These are phyloP conservation scores for Drosophila serrata DNA, from an alignment of 1,140 invertebrate genomes.

Conservation along the genomic window DNA sequence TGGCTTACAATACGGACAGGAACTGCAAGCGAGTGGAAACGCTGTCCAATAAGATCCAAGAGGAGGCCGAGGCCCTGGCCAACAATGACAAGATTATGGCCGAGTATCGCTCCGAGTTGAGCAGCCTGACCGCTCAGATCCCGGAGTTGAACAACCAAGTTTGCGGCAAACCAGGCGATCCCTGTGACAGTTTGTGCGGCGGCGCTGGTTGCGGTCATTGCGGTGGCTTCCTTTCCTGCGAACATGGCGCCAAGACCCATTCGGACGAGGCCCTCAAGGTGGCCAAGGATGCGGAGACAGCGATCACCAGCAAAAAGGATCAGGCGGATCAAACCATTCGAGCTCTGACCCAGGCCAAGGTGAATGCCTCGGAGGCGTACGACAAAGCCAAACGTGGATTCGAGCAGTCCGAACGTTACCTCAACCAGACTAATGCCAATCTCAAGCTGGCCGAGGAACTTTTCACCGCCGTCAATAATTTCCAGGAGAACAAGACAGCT, in stretches of 20 bases:
- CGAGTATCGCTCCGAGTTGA: conserved; percentile 89
- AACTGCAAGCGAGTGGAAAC: conserved; percentile 94
- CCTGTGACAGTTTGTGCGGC: conserved; percentile 96
- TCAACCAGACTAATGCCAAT: conserved; percentile 85
- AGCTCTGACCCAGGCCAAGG: conserved; percentile 87
- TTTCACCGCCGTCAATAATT: conserved; percentile 90
- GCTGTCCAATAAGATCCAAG: conserved; percentile 90
- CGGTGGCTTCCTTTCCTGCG: conserved; percentile 94
- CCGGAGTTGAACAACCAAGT: conserved; percentile 95
- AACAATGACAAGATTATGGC: conserved; percentile 90
- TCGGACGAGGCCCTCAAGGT: conserved; percentile 94
- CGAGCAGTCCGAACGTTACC: conserved; percentile 85
- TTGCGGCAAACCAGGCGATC: conserved; percentile 94
- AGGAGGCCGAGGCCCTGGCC: conserved; percentile 90
- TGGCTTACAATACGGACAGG: conserved; percentile 91
- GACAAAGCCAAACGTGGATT: conserved; percentile 86
- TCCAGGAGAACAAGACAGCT: conserved; percentile 91
- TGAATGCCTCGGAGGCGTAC: conserved; percentile 86
- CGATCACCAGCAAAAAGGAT: conserved; percentile 92
- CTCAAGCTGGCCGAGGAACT: conserved; percentile 87
- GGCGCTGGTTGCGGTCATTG: conserved; percentile 97
- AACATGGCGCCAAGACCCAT: conserved; percentile 94
- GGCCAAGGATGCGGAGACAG: conserved; percentile 92
- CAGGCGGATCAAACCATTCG: conserved; percentile 89
- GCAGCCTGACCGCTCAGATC: conserved; percentile 89